Conservation (phyloP, 2,888 invertebrate genomes). For the Epistrophe eligans region DNA sequence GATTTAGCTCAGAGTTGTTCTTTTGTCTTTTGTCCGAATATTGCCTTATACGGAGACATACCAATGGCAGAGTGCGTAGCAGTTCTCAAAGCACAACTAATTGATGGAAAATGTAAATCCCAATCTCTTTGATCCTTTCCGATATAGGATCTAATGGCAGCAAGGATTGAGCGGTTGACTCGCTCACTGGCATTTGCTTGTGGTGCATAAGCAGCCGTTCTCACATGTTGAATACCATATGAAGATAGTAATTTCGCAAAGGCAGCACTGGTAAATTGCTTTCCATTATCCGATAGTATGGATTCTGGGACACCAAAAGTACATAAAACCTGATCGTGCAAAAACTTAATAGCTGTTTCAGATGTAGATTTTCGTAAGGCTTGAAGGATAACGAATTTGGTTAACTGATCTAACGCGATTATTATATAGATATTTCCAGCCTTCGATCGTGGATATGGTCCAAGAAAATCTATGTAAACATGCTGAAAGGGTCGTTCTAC, state of each 20-base stretch:
- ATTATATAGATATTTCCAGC: too few species aligned
- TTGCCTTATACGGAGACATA: too few species aligned
- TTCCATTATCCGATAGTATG: constrained; percentile 2
- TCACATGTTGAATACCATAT: background rate
- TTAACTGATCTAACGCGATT: too few species aligned
- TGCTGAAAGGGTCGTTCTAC: too few species aligned
- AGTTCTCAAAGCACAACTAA: background rate
- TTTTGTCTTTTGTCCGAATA: too few species aligned
- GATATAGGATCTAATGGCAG: background rate
- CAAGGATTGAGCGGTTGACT: background rate
- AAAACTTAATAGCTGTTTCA: background rate
- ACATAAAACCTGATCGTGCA: background rate
- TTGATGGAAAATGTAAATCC: background rate
- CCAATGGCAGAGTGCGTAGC: background rate
- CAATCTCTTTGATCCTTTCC: background rate
- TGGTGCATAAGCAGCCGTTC: background rate
- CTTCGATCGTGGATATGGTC: too few species aligned
- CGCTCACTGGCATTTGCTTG: background rate
- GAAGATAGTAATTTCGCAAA: background rate
- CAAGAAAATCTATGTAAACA: too few species aligned
- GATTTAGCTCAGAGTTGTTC: too few species aligned
- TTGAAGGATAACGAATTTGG: too few species aligned
- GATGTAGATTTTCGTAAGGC: too few species aligned
- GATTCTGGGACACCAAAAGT: background rate
- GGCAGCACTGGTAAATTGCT: background rate